Evolutionary conservation across 1,140 invertebrate species (phyloP).

Genomic region (Saccostrea echinata): DNA sequence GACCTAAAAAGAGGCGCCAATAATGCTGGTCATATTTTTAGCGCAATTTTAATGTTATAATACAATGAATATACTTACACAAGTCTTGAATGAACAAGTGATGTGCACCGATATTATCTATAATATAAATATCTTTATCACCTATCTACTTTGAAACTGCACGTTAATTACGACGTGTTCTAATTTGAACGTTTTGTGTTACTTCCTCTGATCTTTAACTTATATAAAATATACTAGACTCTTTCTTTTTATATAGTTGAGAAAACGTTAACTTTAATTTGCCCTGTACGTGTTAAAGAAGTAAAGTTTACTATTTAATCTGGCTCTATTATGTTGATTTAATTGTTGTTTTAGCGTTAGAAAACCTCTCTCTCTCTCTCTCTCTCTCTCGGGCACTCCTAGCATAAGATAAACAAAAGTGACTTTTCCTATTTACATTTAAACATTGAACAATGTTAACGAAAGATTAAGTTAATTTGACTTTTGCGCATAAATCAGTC

Average conservation of each 20-base stretch:
- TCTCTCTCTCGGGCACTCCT: too few relatives aligned
- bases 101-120: too few relatives aligned
- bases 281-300: neutral
- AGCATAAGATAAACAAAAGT: neutral
- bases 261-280: neutral
- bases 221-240: neutral
- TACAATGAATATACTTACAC: too few relatives aligned
- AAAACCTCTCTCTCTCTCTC: too few relatives aligned
- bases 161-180: neutral
- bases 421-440: neutral
- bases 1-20: too few relatives aligned
- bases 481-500: neutral
- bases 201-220: neutral
- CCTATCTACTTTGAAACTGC: neutral
- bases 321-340: neutral
- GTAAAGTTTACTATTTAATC: neutral
- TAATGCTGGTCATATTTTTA: too few relatives aligned
- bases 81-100: too few relatives aligned
- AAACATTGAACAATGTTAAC: neutral
- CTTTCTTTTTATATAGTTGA: neutral
- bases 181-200: neutral
- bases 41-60: too few relatives aligned
- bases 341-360: neutral
- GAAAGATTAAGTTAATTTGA: neutral
- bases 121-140: too few relatives aligned